Conservation (phyloP, 2,888 invertebrate species). For the Deilephila porcellus region DNA sequence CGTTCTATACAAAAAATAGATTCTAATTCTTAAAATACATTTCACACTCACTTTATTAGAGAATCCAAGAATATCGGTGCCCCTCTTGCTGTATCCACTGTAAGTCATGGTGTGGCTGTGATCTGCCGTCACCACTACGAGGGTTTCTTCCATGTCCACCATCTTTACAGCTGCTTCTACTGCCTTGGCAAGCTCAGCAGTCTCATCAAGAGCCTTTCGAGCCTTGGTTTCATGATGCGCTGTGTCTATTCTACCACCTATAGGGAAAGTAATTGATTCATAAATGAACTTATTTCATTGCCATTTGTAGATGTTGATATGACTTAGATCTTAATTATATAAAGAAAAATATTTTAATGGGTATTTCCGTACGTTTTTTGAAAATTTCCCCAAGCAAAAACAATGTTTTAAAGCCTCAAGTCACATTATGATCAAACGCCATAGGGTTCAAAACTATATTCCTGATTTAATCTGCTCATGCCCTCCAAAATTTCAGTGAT, state of each 20-base stretch:
- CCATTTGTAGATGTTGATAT: too few species aligned
- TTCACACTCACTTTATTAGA: constrained; percentile 60
- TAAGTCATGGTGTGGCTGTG: constrained; percentile 91
- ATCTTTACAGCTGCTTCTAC: constrained; percentile 86
- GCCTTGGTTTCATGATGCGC: constrained; percentile 89
- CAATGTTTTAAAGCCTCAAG: too few species aligned
- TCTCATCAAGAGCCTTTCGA: constrained; percentile 90
- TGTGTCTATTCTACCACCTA: constrained; percentile 88
- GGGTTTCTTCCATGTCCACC: constrained; percentile 88
- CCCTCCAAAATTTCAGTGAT: too few species aligned
- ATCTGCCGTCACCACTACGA: constrained; percentile 92
- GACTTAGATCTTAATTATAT: too few species aligned
- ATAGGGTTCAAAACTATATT: too few species aligned
- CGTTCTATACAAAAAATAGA: too few species aligned
- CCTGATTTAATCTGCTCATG: too few species aligned
- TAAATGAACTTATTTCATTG: too few species aligned
- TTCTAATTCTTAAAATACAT: background rate
- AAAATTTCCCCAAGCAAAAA: too few species aligned
- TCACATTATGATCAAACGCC: too few species aligned
- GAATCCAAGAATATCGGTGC: constrained; percentile 75
- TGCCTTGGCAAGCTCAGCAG: constrained; percentile 90
- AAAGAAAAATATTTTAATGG: too few species aligned
- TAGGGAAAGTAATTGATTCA: constrained; percentile 28
- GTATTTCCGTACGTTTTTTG: too few species aligned
- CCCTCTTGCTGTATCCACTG: constrained; percentile 88